phyloP scores from a whole-genome alignment of 2,797 vertebrate genomes.

The Gallinago nigripennis region DNA sequence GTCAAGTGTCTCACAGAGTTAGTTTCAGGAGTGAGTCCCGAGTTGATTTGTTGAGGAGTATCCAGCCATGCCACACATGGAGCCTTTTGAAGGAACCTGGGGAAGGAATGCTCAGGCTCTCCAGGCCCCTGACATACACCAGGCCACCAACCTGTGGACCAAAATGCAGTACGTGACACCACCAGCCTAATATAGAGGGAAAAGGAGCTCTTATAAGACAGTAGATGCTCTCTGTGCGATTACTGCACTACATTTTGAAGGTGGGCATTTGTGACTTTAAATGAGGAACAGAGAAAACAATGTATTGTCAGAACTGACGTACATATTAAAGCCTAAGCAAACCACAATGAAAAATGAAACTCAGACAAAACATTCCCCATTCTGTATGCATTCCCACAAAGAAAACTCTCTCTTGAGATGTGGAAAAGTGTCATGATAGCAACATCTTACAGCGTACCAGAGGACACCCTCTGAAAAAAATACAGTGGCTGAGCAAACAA shows the following conservation, averaged over 20 bases:
- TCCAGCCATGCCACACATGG: neutral
- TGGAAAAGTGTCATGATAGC: neutral
- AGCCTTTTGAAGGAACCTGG: neutral
- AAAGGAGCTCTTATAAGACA: neutral
- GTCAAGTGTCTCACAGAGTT: neutral
- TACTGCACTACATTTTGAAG: neutral
- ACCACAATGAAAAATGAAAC: neutral
- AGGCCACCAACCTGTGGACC: neutral
- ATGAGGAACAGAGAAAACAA: neutral
- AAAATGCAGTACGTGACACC: neutral
- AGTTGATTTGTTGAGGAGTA: neutral
- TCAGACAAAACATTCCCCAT: neutral
- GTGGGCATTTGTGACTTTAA: neutral
- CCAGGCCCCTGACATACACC: rapidly evolving
- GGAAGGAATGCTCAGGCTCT: neutral
- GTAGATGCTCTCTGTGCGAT: neutral
- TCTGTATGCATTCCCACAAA: neutral
- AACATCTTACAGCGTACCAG: neutral
- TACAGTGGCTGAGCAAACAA: neutral
- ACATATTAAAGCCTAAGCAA: neutral
- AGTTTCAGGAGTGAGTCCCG: neutral
- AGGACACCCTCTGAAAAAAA: neutral
- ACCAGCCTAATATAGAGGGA: neutral
- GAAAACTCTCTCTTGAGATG: neutral
- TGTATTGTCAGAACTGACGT: neutral